phyloP scores from a whole-genome alignment of 2,113 vertebrate genomes.

The Leucopsar rothschildi region DNA sequence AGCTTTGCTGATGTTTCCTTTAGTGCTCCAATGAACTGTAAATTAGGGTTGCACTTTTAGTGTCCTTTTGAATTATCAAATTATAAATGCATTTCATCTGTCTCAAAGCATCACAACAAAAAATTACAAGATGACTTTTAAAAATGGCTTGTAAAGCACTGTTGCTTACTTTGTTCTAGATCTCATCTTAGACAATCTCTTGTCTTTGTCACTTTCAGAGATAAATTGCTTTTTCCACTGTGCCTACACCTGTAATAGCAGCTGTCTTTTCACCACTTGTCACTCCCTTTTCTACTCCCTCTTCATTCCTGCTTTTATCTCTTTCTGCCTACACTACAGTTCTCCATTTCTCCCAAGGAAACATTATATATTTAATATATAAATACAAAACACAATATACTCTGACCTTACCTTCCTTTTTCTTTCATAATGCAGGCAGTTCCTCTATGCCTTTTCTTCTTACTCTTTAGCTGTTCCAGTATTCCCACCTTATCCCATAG shows the following conservation, averaged over 20 bases:
- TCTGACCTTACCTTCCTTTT: neutral
- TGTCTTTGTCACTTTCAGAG: neutral
- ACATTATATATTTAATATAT: neutral
- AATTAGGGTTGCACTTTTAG: neutral
- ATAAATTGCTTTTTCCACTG: neutral
- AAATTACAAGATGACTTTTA: constrained; percentile 26
- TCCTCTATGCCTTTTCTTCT: neutral
- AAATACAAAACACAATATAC: neutral
- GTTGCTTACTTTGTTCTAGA: neutral
- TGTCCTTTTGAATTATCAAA: neutral
- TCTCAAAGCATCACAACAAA: neutral
- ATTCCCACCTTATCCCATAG: neutral
- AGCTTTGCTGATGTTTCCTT: neutral
- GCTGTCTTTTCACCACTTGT: constrained; percentile 2
- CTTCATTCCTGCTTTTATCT: neutral
- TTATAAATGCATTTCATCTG: constrained; percentile 22
- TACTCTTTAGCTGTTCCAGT: neutral
- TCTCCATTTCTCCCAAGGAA: neutral
- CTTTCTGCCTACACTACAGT: neutral
- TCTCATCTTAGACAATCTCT: neutral
- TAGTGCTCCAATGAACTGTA: neutral
- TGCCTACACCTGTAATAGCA: constrained; percentile 8
- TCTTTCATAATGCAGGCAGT: neutral
- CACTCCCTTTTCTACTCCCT: neutral
- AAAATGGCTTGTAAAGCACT: neutral